Percentiles rank a stretch among this genome's conserved stretches.
phyloP scores from a whole-genome alignment of 2,797 vertebrate species.

The Uromys caudimaculatus region DNA sequence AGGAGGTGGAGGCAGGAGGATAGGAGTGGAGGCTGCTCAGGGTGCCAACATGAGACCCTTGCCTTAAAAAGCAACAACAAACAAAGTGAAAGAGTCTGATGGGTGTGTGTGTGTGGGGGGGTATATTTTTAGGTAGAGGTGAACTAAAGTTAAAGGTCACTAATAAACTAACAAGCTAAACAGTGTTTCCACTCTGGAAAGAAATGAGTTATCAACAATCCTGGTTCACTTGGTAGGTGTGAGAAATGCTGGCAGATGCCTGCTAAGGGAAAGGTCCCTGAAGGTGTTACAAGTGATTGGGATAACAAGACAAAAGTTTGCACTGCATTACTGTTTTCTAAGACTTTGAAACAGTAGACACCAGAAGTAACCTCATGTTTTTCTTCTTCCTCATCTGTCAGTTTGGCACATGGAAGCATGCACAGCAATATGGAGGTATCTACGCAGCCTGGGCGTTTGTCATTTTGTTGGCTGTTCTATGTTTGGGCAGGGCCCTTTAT shows the following conservation, averaged over 20 bases:
- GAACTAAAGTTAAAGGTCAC: not conserved
- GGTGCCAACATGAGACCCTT: not conserved
- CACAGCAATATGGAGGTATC: conserved; percentile 92
- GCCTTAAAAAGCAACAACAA: conserved; percentile 6
- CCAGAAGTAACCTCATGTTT: conserved; percentile 35
- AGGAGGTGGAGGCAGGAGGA: not conserved
- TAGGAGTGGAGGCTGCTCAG: not conserved
- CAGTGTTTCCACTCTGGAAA: not conserved
- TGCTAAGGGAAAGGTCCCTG: not conserved
- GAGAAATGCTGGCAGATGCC: conserved; percentile 30
- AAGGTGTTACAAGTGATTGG: not conserved
- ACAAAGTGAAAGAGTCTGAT: not conserved
- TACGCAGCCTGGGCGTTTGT: conserved; percentile 94
- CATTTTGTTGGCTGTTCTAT: conserved; percentile 92
- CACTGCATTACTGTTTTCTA: not conserved
- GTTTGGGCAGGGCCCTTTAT: conserved; percentile 93
- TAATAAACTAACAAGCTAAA: conserved; percentile 3
- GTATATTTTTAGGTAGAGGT: not conserved
- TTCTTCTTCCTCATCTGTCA: conserved; percentile 74
- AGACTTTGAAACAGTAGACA: not conserved
- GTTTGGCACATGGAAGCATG: conserved; percentile 94
- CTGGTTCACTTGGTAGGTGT: not conserved
- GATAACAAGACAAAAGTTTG: not conserved
- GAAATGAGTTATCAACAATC: conserved; percentile 32
- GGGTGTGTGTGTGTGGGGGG: not conserved